Evolutionary conservation across 2,888 invertebrate species (phyloP), one percentile per base, ranked within the genome.

Genomic region (Erynnis tages): DNA sequence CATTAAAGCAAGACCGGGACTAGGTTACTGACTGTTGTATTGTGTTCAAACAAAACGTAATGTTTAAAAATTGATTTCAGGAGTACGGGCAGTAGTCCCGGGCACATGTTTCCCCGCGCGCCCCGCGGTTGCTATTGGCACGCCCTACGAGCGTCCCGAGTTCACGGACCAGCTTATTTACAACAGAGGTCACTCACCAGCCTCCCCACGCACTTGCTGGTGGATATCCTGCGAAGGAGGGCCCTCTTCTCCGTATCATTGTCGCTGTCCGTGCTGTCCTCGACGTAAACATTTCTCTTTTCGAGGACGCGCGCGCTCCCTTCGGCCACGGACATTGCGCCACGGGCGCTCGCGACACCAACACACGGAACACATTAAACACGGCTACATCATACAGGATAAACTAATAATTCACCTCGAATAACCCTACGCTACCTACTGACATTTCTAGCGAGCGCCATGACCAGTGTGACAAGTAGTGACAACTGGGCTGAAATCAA

Each of bases 241-340:
- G 93, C 92, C 61, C 93, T 94, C 68, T 94, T 94, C 77, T 95
- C 95, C 53, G 93, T 93, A 79, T 96, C 96, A 80, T 93, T 94
- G 78, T 96, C 96, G 84, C 96, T 96, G 76, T 95, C 96, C 23
- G 95, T 89, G 73, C 89, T 90, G 68, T 90, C 90, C 65, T 87
- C 89, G 58, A 73, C 76, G 63, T 71, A 79, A 49, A 73, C 71
- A 48, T 72, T 47, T 77, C 80, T 83, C 66, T 73, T 82, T 55
- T 74, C 77, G 61, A 78, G 69, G 35, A 59, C 63, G 65, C 68
- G 56, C 65, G 67, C 79, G 65, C 76, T 74, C 40, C 67, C 72
- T 57, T 68, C 79, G 58, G 72, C 81, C 66, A 78, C 72, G 79
- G 85, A 85, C 88, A 88, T 88, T 73, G 82, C 88, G 81, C 77